A percentile compares a stretch with the other conserved stretches of the same genome.
Evolutionary conservation across 2,113 vertebrate genomes (phyloP).

Genomic region (Cercocebus atys): DNA sequence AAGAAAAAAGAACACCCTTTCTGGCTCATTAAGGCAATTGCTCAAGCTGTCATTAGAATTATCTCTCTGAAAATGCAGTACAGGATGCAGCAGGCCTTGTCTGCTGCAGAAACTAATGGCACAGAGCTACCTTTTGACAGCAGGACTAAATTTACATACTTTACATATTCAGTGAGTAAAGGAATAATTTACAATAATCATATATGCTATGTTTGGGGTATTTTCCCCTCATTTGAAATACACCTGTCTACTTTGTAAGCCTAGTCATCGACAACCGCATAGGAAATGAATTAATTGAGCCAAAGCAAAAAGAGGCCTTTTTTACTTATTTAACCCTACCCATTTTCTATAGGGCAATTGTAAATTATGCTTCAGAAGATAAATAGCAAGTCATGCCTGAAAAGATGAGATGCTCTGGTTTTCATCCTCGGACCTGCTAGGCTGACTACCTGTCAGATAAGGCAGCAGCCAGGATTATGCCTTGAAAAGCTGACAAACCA

Average conservation of each 20-base stretch:
- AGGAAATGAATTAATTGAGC: not conserved
- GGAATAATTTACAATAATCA: constrained; percentile 55
- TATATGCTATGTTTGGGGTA: constrained; percentile 15
- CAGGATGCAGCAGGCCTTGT: constrained; percentile 10
- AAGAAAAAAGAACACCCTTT: constrained; percentile 50
- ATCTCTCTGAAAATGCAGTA: constrained; percentile 48
- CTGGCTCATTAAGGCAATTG: constrained; percentile 58
- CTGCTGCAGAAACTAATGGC: constrained; percentile 57
- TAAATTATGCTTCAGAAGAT: constrained; percentile 69
- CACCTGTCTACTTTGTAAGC: not conserved
- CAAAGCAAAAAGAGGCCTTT: constrained; percentile 13
- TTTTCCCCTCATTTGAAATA: constrained; percentile 42
- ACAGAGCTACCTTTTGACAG: constrained; percentile 47
- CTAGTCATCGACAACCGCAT: not conserved
- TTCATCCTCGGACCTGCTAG: constrained; percentile 71
- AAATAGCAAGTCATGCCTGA: constrained; percentile 78
- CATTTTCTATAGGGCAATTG: constrained; percentile 51
- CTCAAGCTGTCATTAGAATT: constrained; percentile 59
- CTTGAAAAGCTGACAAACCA: constrained; percentile 82
- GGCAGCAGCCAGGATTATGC: constrained; percentile 71
- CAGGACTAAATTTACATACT: constrained; percentile 49
- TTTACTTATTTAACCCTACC: constrained; percentile 54
- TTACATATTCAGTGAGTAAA: constrained; percentile 60
- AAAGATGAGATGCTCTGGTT: constrained; percentile 75
- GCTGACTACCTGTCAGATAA: constrained; percentile 82